These are phyloP conservation scores for Orthosia incerta DNA, from an alignment of 2,888 invertebrate genomes.

Conservation along the genomic window DNA sequence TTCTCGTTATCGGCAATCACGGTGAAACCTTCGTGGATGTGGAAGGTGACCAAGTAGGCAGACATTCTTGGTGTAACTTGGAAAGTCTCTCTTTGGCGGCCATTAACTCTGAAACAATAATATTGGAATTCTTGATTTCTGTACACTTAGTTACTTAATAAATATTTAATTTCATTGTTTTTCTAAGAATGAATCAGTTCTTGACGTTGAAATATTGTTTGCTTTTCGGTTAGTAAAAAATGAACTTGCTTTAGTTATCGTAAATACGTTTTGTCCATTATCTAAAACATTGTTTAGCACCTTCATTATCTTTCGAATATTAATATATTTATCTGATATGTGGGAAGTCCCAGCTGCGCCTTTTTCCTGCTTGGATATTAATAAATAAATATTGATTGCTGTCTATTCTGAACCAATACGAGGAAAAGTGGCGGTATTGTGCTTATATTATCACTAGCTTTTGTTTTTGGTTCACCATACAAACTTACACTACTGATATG, in stretches of 20 bases:
- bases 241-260: background rate
- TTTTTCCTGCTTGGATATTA: background rate
- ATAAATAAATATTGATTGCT: constrained; percentile 1
- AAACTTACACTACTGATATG: too few relatives aligned
- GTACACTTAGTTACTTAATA: background rate
- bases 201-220: background rate
- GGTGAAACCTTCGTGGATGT: constrained; percentile 84
- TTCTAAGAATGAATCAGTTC: too few relatives aligned
- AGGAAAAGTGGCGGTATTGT: background rate
- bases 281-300: background rate
- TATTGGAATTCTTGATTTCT: background rate
- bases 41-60: constrained; percentile 95
- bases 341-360: background rate
- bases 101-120: constrained; percentile 73
- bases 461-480: too few relatives aligned
- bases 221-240: too few relatives aligned
- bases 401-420: background rate
- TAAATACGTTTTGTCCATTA: background rate
- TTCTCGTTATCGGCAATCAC: constrained; percentile 83
- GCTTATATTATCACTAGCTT: background rate
- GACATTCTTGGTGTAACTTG: constrained; percentile 94
- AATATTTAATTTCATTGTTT: background rate
- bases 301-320: constrained; percentile 17
- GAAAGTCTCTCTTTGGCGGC: constrained; percentile 85
- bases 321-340: constrained; percentile 12